Evolutionary conservation across 2,797 vertebrate genomes (phyloP), one percentile per base, ranked within the genome.

Genomic region (Chelidonichthys spinosus): DNA sequence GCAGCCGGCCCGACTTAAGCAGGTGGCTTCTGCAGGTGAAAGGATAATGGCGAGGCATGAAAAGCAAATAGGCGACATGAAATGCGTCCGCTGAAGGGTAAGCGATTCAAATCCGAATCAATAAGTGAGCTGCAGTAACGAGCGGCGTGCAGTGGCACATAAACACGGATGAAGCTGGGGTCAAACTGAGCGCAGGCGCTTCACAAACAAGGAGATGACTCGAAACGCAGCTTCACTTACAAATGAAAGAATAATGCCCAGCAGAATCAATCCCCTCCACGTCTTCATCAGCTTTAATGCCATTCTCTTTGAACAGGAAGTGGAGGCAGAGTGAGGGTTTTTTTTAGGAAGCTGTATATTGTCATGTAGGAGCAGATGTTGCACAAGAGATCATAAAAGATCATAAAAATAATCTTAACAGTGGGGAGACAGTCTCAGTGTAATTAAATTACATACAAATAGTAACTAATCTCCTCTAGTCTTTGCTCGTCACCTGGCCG

Each of bases 281-380:
- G 55, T 79, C 81, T 73, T 76, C 84, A 89, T 88, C 83, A 79
- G 69, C 85, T 93, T 92, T 88, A 92, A 92, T 89, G 90, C n/a
- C 67, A 93, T 91, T 93, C 92, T 88, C 84, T 93, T 90, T 92
- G 87, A 92, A 91, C 62, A 84, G 73, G 80, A 89, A 86, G 74
- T 49, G 64, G 43, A 17, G 59, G 65, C 82, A 76, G 59, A 78
- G 64, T 1, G 42, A 59, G 76, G 5, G 8, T 60, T 49, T 46
- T 39, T 61, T 54, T 47, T 61, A 58, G 47, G 54, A 85, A 79
- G 82, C 79, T 85, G 81, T 79, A 78, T 69, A 87, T 87, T 85
- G 85, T 92, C 89, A 87, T 83, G 78, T 85, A 74, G 58, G 69
- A 85, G 82, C 69, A 79, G 82, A 81, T 85, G 86, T 79, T 68